phyloP scores from a whole-genome alignment of 35 echinoderm and acorn worm genomes.

The Hemicentrotus pulcherrimus region DNA sequence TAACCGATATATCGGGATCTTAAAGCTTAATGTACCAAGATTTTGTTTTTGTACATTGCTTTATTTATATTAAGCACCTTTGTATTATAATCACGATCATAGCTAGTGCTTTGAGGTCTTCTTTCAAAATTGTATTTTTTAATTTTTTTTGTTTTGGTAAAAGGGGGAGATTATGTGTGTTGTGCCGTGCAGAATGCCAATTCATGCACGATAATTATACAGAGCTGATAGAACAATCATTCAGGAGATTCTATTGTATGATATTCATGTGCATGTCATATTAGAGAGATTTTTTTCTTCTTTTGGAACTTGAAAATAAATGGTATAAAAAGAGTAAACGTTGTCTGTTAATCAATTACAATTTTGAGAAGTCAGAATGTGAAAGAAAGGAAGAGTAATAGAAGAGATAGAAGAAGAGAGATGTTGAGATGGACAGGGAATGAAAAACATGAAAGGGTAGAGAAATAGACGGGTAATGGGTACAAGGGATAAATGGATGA shows the following conservation, averaged over 20 bases:
- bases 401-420: too few relatives aligned
- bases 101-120: not conserved
- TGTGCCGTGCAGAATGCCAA: not conserved
- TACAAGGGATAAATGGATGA: too few relatives aligned
- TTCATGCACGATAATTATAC: not conserved
- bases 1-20: not conserved
- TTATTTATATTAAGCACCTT: not conserved
- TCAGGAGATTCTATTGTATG: not conserved
- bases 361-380: too few relatives aligned
- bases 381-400: too few relatives aligned
- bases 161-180: not conserved
- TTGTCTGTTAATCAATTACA: not conserved
- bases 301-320: conserved; percentile 7
- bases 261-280: not conserved
- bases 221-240: not conserved
- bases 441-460: too few relatives aligned
- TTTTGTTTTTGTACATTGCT: not conserved
- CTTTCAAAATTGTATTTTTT: not conserved
- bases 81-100: not conserved
- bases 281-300: not conserved
- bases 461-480: too few relatives aligned
- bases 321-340: not conserved
- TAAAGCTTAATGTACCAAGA: not conserved
- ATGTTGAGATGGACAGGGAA: too few relatives aligned
- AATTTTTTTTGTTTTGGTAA: not conserved